phyloP scores from a whole-genome alignment of 2,797 vertebrate genomes.

The Uromys caudimaculatus region DNA sequence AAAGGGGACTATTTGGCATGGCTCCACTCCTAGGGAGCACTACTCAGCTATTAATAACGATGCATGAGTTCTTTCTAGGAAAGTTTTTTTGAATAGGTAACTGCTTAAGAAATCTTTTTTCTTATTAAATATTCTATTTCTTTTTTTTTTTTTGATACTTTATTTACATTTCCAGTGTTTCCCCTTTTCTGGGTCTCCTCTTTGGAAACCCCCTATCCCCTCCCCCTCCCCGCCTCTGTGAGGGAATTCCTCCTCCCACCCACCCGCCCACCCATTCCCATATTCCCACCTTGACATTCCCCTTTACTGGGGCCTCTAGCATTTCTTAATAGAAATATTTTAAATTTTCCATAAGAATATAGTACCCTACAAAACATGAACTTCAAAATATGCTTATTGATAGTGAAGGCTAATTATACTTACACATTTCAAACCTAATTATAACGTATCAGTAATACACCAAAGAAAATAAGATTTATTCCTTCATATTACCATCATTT shows the following conservation, averaged over 20 bases:
- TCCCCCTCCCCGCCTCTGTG: too few relatives aligned
- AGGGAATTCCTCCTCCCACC: too few relatives aligned
- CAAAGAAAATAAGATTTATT: background rate
- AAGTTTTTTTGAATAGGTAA: background rate
- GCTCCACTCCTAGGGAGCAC: too few relatives aligned
- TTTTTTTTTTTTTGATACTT: too few relatives aligned
- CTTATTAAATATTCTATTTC: background rate
- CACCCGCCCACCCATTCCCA: too few relatives aligned
- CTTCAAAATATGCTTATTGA: conserved; percentile 39
- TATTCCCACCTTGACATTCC: too few relatives aligned
- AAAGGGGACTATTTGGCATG: background rate
- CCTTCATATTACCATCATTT: background rate
- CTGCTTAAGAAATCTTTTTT: background rate
- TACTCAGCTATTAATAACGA: background rate
- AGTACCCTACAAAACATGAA: background rate
- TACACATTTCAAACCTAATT: background rate
- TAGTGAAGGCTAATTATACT: background rate
- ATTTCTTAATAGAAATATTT: background rate
- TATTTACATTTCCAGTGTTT: too few relatives aligned
- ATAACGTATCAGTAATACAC: background rate
- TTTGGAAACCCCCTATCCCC: too few relatives aligned
- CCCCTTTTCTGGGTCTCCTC: too few relatives aligned
- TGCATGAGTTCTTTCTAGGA: background rate
- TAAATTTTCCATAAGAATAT: background rate
- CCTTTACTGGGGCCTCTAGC: too few relatives aligned